Evolutionary conservation across 2,888 invertebrate species (phyloP), one percentile per base, ranked within the genome.

Genomic region (Macaria notata): DNA sequence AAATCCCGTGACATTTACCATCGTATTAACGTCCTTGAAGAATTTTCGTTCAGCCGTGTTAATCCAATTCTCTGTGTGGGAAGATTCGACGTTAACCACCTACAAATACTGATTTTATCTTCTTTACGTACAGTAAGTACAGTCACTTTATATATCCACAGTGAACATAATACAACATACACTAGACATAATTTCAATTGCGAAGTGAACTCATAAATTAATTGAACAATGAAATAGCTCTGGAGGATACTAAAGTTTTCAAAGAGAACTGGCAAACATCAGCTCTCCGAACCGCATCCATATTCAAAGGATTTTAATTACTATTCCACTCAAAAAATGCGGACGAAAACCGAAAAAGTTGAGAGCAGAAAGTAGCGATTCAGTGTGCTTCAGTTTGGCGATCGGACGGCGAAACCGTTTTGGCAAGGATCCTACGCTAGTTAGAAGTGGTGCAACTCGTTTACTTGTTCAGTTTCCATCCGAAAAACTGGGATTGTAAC

Each of bases 251-350:
- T 31, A 49, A 57, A 46, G 41, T 58, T 46, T 46, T 44, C 51
- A 43, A 43, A 49, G 49, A 42, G 41, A 53, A 49, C 49, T 53
- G 46, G 53, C 30, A 53, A 58, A 58, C 49, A 58, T 58, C 49
- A 53, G 52, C 46, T 50, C 7, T 19, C 45, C 31, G 49, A 43
- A 47, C 50, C 47, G 8, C 46, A 54, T 59, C 44, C 54, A 54
- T 54, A 59, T 59, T 59, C 54, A 59, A 50, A 54, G 31, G 38
- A 38, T 44, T 54, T 54, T 54, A 50, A 59, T 59, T 47, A 59
- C 47, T 33, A 51, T 9, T 54, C 47, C 54, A 48, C 51, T 54
- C 33, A 43, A 51, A 59, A 49, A 51, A 51, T 43, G 8, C 43
- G 50, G 48, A 9, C 42, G 38, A 55, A 31, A 49, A 19, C 31